Percentiles rank a stretch among this genome's conserved stretches.
Evolutionary conservation across 2,888 invertebrate species (phyloP).

Genomic region (Pandemis cinnamomeana): DNA sequence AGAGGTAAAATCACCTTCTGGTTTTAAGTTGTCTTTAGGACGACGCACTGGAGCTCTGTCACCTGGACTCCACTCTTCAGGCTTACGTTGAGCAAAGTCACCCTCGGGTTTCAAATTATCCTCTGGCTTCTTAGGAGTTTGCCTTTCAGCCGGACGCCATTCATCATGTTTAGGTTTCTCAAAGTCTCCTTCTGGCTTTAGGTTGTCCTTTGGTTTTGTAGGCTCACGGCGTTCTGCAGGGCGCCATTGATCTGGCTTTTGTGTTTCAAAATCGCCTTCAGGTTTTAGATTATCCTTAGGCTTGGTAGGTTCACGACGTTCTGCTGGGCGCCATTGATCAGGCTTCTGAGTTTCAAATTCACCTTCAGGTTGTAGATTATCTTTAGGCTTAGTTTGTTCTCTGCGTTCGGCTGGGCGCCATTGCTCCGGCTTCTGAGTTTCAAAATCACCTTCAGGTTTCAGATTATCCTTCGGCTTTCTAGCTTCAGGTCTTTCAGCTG

Average conservation of each 20-base stretch:
- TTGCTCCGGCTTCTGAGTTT: slow-evolving; percentile 67
- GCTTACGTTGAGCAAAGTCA: slow-evolving; percentile 63
- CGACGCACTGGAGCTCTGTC: slow-evolving; percentile 75
- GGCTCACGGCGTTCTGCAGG: slow-evolving; percentile 64
- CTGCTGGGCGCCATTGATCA: slow-evolving; percentile 65
- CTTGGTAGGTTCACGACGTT: slow-evolving; percentile 58
- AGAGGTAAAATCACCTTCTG: slow-evolving; percentile 79
- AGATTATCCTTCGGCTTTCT: slow-evolving; percentile 84
- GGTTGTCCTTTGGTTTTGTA: slow-evolving; percentile 66
- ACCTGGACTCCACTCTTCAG: slow-evolving; percentile 63
- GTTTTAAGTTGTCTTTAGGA: slow-evolving; percentile 81
- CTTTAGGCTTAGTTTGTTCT: slow-evolving; percentile 64
- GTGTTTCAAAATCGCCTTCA: slow-evolving; percentile 74
- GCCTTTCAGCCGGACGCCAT: slow-evolving; percentile 67
- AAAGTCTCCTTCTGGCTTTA: slow-evolving; percentile 86
- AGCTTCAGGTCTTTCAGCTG: slow-evolving; percentile 72
- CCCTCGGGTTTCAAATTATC: slow-evolving; percentile 82
- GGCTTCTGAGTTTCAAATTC: slow-evolving; percentile 63
- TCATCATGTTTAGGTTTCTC: slow-evolving; percentile 80
- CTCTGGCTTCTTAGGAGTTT: slow-evolving; percentile 60
- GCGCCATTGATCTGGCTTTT: slow-evolving; percentile 55
- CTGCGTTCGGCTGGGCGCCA: slow-evolving; percentile 67
- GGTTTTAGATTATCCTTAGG: slow-evolving; percentile 68
- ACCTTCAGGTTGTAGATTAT: slow-evolving; percentile 75
- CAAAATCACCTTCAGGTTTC: slow-evolving; percentile 82